Percentiles rank a stretch among this genome's conserved stretches.
These are phyloP conservation scores for Eospalax fontanierii DNA, from an alignment of 2,797 vertebrate genomes.

Conservation along the genomic window DNA sequence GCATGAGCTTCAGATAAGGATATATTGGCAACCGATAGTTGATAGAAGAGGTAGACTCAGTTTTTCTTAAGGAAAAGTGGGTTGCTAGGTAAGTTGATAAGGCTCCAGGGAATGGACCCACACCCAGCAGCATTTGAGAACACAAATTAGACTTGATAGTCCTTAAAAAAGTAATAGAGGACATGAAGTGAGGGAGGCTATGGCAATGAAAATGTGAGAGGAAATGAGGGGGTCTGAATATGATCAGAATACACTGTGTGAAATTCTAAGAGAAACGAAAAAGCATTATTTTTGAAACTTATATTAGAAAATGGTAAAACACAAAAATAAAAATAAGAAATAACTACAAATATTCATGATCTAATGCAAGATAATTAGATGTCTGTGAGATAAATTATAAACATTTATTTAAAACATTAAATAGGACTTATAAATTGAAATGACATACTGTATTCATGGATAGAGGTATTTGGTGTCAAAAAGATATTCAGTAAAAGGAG, in stretches of 20 bases:
- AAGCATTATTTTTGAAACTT: too few relatives aligned
- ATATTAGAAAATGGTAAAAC: background rate
- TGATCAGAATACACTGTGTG: background rate
- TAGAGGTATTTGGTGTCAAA: background rate
- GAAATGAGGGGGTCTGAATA: background rate
- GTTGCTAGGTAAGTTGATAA: too few relatives aligned
- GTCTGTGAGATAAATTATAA: background rate
- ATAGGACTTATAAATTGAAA: background rate
- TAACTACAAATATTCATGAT: background rate
- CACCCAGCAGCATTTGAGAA: too few relatives aligned
- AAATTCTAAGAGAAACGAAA: background rate
- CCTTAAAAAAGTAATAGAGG: background rate
- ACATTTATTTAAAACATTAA: background rate
- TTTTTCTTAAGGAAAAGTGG: background rate
- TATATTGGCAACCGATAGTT: background rate
- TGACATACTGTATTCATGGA: background rate
- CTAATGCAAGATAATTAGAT: background rate
- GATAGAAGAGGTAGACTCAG: background rate
- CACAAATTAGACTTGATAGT: too few relatives aligned
- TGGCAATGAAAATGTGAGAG: background rate
- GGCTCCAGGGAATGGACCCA: too few relatives aligned
- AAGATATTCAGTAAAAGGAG: background rate
- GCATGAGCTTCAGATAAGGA: background rate
- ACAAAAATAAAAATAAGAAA: background rate
- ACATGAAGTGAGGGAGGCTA: background rate